Evolutionary conservation across 2,888 invertebrate species (phyloP).

Genomic region (Yponomeuta sedellus): DNA sequence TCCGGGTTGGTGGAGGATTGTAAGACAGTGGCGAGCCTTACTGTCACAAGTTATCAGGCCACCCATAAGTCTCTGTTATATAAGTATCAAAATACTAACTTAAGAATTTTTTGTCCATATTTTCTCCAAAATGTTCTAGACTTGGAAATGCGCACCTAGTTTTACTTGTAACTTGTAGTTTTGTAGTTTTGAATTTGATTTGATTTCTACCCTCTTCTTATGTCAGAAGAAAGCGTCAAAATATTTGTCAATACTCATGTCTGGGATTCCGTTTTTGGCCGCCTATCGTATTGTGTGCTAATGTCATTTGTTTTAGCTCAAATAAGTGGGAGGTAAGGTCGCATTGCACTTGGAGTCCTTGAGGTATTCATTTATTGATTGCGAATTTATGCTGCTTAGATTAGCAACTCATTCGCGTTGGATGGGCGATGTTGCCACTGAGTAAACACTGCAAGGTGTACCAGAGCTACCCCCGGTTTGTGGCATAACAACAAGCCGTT

Average conservation of each 20-base stretch:
- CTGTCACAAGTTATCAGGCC: no score
- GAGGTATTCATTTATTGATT: background rate
- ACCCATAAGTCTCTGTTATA: no score
- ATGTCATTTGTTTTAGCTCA: constrained; percentile 1
- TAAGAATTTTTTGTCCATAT: no score
- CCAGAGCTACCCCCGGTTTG: no score
- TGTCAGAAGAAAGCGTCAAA: background rate
- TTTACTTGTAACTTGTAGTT: no score
- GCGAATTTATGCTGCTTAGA: background rate
- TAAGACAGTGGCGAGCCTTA: no score
- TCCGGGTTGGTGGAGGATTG: no score
- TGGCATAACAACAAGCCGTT: no score
- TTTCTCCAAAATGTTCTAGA: no score
- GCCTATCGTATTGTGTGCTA: constrained; percentile 5
- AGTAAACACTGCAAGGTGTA: background rate
- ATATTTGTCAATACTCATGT: constrained; percentile 7
- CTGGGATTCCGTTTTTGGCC: background rate
- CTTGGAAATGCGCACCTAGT: no score
- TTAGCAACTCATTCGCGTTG: background rate
- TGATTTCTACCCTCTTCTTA: background rate
- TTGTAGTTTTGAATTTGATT: no score
- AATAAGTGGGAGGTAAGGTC: background rate
- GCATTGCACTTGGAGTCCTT: background rate
- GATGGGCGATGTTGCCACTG: background rate
- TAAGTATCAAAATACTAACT: no score